Evolutionary conservation across 2,797 vertebrate genomes (phyloP).

Genomic region (Poeciliopsis paucimaculata): DNA sequence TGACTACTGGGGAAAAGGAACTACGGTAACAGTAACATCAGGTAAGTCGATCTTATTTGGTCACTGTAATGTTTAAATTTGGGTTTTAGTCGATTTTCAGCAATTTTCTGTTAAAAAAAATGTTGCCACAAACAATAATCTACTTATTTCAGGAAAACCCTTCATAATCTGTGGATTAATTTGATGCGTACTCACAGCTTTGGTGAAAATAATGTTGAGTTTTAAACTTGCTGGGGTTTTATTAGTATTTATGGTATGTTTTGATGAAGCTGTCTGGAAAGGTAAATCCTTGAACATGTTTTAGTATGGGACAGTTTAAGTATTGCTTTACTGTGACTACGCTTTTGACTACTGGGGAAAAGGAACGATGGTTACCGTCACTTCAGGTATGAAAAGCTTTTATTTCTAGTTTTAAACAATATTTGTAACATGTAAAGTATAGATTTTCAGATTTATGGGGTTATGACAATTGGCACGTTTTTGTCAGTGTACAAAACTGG

Average conservation of each 20-base stretch:
- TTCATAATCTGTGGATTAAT: not conserved
- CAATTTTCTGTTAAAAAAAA: not conserved
- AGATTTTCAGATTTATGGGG: not conserved
- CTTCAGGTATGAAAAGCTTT: constrained; percentile 60
- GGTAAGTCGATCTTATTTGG: constrained; percentile 30
- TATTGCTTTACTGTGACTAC: constrained; percentile 40
- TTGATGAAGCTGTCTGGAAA: not conserved
- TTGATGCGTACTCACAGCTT: not conserved
- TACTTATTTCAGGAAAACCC: not conserved
- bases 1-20: constrained; percentile 61
- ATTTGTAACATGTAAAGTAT: not conserved
- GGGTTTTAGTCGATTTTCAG: not conserved
- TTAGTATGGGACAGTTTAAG: constrained; percentile 9
- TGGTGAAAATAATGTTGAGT: not conserved
- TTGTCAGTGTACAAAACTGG: not conserved
- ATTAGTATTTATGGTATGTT: not conserved
- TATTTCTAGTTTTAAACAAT: not conserved
- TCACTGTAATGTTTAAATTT: not conserved
- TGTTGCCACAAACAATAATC: accelerated
- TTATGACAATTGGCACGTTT: not conserved
- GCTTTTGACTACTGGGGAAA: constrained; percentile 77
- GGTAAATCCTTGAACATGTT: constrained; percentile 2
- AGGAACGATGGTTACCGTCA: constrained; percentile 71
- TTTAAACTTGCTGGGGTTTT: not conserved
- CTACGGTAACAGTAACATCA: constrained; percentile 60